Evolutionary conservation across 2,797 vertebrate species (phyloP), one percentile per base, ranked within the genome.

Genomic region (Pampus argenteus): DNA sequence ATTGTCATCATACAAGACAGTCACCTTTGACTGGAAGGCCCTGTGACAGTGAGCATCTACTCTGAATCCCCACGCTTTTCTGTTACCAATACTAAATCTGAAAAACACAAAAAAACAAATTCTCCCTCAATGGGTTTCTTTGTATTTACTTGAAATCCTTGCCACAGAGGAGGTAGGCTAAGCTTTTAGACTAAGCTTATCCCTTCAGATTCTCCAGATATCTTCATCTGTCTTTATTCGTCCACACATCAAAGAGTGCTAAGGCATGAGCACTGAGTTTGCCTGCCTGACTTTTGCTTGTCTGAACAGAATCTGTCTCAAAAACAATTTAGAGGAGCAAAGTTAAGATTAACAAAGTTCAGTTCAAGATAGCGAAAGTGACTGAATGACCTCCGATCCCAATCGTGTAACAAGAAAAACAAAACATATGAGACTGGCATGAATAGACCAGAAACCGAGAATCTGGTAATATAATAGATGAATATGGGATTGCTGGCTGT

Each of bases 1-100:
- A 34, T 52, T 58, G 29, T 25, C 48, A 45, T 44, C 31, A 60
- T 44, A 66, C 42, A 38, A 67, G 67, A 81, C 38, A 62, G 36
- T 59, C 25, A 36, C 25, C 50, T 59, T 29, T 0, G 23, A 45
- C 47, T 71, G 40, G 17, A 66, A 49, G 51, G 34, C 28, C 55
- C 59, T 25, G 60, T 74, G 55, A 26, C 28, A 2, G n/a, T 0
- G 1, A 28, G 45, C 51, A 58, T 72, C 51, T 25, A 7, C 22
- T 23, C 45, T 18, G 23, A 34, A 55, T 59, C 42, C 49, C 28
- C 25, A 13, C 14, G 5, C 48, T 34, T 20, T 25, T 58, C 23
- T 42, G 36, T 23, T 6, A 38, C 25, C 9, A 20, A 69, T n/a
- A 5, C 26, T 61, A 45, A 57, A 14, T 31, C 31, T 5, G 7